Conservation (phyloP, 2,113 vertebrate genomes). For the Toxotes chatareus region DNA sequence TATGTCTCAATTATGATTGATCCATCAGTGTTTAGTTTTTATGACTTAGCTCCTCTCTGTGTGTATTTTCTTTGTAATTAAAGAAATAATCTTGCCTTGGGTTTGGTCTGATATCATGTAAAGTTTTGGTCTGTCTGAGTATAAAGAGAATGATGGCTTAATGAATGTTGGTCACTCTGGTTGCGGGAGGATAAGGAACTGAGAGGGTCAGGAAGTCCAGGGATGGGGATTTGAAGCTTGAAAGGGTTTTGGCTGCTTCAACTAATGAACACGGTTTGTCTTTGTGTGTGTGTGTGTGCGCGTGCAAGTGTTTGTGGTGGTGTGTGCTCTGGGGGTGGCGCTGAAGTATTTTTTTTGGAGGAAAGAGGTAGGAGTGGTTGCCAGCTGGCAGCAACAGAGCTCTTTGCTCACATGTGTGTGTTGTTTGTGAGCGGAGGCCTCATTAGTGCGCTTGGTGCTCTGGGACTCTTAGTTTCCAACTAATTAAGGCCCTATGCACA, state of each 20-base stretch:
- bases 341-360: slow-evolving; percentile 53
- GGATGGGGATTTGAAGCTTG: slow-evolving; percentile 4
- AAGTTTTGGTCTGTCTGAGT: slow-evolving; percentile 14
- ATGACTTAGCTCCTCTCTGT: slow-evolving; percentile 5
- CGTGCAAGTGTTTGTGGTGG: slow-evolving; percentile 8
- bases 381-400: slow-evolving; percentile 69
- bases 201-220: slow-evolving; percentile 11
- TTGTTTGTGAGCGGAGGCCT: slow-evolving; percentile 70
- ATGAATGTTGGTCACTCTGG: slow-evolving; percentile 23
- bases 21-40: slow-evolving; percentile 24
- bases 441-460: slow-evolving; percentile 74
- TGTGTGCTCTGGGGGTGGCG: slow-evolving; percentile 21
- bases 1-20: slow-evolving; percentile 24
- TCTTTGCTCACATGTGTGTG: slow-evolving; percentile 70
- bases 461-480: slow-evolving; percentile 64
- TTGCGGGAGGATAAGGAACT: slow-evolving; percentile 17
- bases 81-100: slow-evolving; percentile 13
- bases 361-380: slow-evolving; percentile 27
- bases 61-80: slow-evolving; percentile 29
- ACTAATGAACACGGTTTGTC: slow-evolving; percentile 24
- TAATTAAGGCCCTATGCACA: slow-evolving; percentile 69
- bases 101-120: slow-evolving; percentile 30
- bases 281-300: slow-evolving; percentile 26
- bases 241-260: slow-evolving; percentile 20
- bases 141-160: slow-evolving; percentile 19